These are phyloP conservation scores for Gerris buenoi DNA, from an alignment of 1,140 invertebrate genomes.

Conservation along the genomic window DNA sequence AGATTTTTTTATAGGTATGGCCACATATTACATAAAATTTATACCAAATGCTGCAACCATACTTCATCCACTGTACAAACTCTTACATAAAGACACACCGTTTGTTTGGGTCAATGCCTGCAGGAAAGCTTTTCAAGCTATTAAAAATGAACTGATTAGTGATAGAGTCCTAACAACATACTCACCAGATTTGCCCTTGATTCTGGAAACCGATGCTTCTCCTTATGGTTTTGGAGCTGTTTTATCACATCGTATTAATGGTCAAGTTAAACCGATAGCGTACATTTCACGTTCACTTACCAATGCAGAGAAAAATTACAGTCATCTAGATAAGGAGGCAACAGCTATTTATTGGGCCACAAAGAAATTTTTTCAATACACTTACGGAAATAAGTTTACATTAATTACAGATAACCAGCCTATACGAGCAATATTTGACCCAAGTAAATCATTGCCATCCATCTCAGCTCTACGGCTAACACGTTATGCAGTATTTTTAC, in stretches of 20 bases:
- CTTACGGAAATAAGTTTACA: slow-evolving; percentile 31
- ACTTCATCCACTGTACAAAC: background rate
- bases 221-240: background rate
- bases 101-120: background rate
- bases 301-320: slow-evolving; percentile 30
- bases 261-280: slow-evolving; percentile 26
- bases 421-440: slow-evolving; percentile 9
- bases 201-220: background rate
- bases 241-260: slow-evolving; percentile 14
- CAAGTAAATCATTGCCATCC: slow-evolving; percentile 23
- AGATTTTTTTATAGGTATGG: slow-evolving; percentile 20
- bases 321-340: slow-evolving; percentile 34
- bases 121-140: background rate
- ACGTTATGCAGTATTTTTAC: slow-evolving; percentile 27
- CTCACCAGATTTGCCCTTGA: background rate
- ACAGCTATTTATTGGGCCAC: slow-evolving; percentile 26
- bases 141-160: background rate
- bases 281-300: slow-evolving; percentile 32
- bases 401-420: slow-evolving; percentile 31
- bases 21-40: slow-evolving; percentile 16
- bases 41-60: background rate
- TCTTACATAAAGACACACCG: background rate
- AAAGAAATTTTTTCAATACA: slow-evolving; percentile 3
- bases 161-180: background rate
- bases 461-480: slow-evolving; percentile 25